A percentile compares a stretch with the other conserved stretches of the same genome.
Conservation (phyloP, 2,113 vertebrate species). For the Falco punctatus region DNA sequence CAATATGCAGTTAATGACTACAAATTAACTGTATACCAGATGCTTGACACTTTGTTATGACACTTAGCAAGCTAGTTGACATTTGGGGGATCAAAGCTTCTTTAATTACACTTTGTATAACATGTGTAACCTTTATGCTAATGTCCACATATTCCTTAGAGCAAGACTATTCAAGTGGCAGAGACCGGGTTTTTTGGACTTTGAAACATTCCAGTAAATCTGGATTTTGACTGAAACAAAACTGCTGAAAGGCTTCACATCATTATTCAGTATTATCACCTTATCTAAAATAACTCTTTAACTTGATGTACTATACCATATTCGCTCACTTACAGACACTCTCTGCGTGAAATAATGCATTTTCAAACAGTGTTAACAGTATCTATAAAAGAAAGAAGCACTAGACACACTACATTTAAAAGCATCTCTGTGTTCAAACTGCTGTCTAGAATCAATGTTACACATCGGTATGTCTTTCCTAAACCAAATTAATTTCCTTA, state of each 20-base stretch:
- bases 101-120: constrained; percentile 85
- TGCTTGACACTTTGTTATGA: constrained; percentile 93
- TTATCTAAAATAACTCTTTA: constrained; percentile 66
- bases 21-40: constrained; percentile 92
- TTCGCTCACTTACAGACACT: constrained; percentile 41
- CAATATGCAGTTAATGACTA: constrained; percentile 92
- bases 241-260: not conserved
- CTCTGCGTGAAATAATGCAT: constrained; percentile 52
- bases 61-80: constrained; percentile 85
- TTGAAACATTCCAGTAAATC: constrained; percentile 35
- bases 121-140: constrained; percentile 85
- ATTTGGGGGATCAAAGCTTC: constrained; percentile 89
- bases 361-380: constrained; percentile 60
- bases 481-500: not conserved
- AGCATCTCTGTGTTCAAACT: constrained; percentile 2
- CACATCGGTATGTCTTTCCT: not conserved
- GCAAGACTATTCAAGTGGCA: constrained; percentile 65
- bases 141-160: constrained; percentile 81
- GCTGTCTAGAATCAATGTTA: constrained; percentile 8
- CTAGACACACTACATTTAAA: constrained; percentile 52
- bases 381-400: constrained; percentile 60
- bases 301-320: constrained; percentile 49
- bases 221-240: not conserved
- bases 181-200: not conserved
- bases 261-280: constrained; percentile 45